Evolutionary conservation across 2,113 vertebrate species (phyloP).

Genomic region (Steatornis caripensis): DNA sequence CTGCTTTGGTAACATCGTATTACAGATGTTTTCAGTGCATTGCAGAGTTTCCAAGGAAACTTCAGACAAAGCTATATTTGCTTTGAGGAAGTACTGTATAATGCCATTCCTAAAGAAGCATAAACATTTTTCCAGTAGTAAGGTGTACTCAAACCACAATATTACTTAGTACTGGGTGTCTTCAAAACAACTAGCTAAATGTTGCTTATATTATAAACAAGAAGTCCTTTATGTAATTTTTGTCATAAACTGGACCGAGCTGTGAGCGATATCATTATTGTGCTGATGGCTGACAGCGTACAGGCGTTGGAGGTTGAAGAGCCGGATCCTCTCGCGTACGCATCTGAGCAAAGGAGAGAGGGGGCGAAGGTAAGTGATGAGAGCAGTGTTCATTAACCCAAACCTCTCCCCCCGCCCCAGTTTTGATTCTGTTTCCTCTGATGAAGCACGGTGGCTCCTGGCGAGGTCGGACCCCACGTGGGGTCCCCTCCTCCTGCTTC

Average conservation of each 20-base stretch:
- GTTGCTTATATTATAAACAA: conserved; percentile 82
- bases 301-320: conserved; percentile 91
- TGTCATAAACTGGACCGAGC: conserved; percentile 98
- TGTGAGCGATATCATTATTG: conserved; percentile 96
- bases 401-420: accelerated
- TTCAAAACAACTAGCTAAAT: conserved; percentile 82
- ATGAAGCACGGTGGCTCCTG: accelerated
- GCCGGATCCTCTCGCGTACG: conserved; percentile 82
- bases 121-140: conserved; percentile 79
- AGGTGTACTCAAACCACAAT: conserved; percentile 78
- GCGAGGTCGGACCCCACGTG: not conserved
- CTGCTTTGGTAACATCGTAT: conserved; percentile 99
- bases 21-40: conserved; percentile 90
- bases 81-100: conserved; percentile 78
- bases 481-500: not conserved
- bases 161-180: conserved; percentile 79
- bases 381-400: not conserved
- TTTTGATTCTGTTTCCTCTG: accelerated
- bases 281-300: conserved; percentile 93
- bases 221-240: conserved; percentile 64
- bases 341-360: conserved; percentile 72
- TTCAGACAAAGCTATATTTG: conserved; percentile 77
- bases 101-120: conserved; percentile 85
- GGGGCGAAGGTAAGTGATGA: not conserved
- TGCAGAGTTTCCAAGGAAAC: conserved; percentile 79